These are phyloP conservation scores for Theristicus caerulescens DNA, from an alignment of 2,113 vertebrate genomes.

Conservation along the genomic window DNA sequence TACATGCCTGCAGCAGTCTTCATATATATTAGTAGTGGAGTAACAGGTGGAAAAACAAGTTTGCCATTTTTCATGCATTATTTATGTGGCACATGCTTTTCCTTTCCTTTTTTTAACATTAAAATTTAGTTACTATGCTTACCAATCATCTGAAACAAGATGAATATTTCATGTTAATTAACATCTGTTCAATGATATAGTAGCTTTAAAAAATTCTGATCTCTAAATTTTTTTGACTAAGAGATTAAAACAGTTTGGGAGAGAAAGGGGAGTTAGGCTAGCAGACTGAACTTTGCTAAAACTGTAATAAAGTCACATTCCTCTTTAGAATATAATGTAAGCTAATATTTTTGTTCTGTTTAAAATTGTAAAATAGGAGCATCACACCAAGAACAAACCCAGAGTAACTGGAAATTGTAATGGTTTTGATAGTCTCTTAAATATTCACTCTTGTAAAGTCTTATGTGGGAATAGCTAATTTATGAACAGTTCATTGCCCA, in stretches of 20 bases:
- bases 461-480: not conserved
- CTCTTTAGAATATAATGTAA: not conserved
- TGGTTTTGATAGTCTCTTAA: not conserved
- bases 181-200: not conserved
- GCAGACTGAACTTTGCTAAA: not conserved
- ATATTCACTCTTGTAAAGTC: not conserved
- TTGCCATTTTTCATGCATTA: conserved; percentile 30
- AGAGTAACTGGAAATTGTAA: not conserved
- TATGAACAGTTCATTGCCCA: not conserved
- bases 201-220: not conserved
- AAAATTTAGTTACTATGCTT: conserved; percentile 3
- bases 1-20: not conserved
- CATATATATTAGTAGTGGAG: not conserved
- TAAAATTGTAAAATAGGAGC: not conserved
- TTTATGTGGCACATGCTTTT: conserved; percentile 24
- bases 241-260: not conserved
- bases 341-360: not conserved
- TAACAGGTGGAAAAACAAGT: not conserved
- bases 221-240: not conserved
- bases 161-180: conserved; percentile 33
- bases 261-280: not conserved
- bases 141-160: conserved; percentile 3
- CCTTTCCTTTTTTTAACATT: conserved; percentile 1
- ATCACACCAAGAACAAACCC: not conserved
- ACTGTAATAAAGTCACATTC: not conserved